Evolutionary conservation across 2,888 invertebrate genomes (phyloP), one percentile per base, ranked within the genome.

Genomic region (Prostheceraeus crozeri): DNA sequence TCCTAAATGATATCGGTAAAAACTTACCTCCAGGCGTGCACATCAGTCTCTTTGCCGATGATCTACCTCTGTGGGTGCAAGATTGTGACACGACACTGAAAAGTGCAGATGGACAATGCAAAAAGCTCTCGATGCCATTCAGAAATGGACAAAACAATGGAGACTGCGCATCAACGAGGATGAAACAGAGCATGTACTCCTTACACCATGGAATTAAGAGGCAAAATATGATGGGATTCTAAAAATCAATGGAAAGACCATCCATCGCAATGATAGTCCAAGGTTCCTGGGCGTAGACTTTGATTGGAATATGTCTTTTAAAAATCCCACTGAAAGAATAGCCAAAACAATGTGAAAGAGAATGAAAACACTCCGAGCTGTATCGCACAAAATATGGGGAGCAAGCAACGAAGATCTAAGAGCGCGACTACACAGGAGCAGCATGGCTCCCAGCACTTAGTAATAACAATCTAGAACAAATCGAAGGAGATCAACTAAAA

Each of bases 141-240:
- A 10, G 4, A 10, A 14, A n/a, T 48, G 48, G 48, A 19, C 48
- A 4, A 48, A 48, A 21, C 8, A 48, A 19, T 48, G 48, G 48
- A 4, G 48, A 48, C 23, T 48, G 48, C 48, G 28, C 11, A 23
- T 48, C 23, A 48, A 48, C 28, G 48, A 48, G 48, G 28, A 48
- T n/a, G 28, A 48, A 19, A 48, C 48, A 19, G 48, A 48, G 23
- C 28, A 19, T 19, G 28, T 48, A 14, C 14, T 48, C 3, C 28
- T n/a, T n/a, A n/a, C n/a, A n/a, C n/a, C n/a, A n/a, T 48, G 48
- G 48, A 48, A 10, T 4, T 28, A 21, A 19, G 48, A 48, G 28
- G 10, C 25, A 23, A 48, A 48, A 19, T 48, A 28, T 25, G 14
- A 4, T n/a, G 48, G 21, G 28, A 28, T 28, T 8, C 25, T 48